A percentile compares a stretch with the other conserved stretches of the same genome.
phyloP scores from a whole-genome alignment of 2,797 vertebrate genomes.

The Melanotaenia pygmaea region DNA sequence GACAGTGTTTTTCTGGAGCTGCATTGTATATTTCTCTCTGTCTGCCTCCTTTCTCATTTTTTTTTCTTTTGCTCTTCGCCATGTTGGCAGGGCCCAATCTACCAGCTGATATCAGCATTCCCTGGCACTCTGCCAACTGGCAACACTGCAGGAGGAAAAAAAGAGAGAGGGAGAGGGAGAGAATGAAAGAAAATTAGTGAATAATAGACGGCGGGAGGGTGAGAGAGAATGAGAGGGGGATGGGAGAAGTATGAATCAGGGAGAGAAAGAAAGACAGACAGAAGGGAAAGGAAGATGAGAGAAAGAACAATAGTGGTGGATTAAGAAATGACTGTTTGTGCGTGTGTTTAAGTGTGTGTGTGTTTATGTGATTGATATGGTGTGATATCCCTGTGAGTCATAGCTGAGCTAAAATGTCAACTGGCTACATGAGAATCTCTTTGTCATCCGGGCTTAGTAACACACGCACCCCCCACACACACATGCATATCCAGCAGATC shows the following conservation, averaged over 20 bases:
- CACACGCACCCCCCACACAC: conserved; percentile 45
- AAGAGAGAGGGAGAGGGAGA: conserved; percentile 68
- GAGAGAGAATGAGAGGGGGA: conserved; percentile 78
- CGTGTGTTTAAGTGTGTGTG: conserved; percentile 49
- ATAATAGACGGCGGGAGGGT: conserved; percentile 81
- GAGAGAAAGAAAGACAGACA: conserved; percentile 71
- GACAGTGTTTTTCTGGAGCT: conserved; percentile 54
- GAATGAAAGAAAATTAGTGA: conserved; percentile 84
- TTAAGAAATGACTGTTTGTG: conserved; percentile 69
- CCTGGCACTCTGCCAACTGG: conserved; percentile 87
- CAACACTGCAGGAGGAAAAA: conserved; percentile 82
- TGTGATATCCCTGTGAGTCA: conserved; percentile 84
- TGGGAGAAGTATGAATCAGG: conserved; percentile 78
- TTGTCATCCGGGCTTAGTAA: conserved; percentile 69
- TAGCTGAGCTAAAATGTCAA: conserved; percentile 84
- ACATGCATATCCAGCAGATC: conserved; percentile 38
- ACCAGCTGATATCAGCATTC: conserved; percentile 92
- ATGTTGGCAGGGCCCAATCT: conserved; percentile 88
- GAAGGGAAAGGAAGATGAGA: conserved; percentile 63
- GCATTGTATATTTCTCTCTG: conserved; percentile 59
- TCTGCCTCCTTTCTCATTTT: conserved; percentile 70
- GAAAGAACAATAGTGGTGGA: conserved; percentile 79
- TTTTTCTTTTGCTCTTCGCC: conserved; percentile 74
- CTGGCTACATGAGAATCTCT: conserved; percentile 79
- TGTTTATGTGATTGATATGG: conserved; percentile 79